These are phyloP conservation scores for Vultur gryphus DNA, from an alignment of 2,797 vertebrate genomes.

Conservation along the genomic window DNA sequence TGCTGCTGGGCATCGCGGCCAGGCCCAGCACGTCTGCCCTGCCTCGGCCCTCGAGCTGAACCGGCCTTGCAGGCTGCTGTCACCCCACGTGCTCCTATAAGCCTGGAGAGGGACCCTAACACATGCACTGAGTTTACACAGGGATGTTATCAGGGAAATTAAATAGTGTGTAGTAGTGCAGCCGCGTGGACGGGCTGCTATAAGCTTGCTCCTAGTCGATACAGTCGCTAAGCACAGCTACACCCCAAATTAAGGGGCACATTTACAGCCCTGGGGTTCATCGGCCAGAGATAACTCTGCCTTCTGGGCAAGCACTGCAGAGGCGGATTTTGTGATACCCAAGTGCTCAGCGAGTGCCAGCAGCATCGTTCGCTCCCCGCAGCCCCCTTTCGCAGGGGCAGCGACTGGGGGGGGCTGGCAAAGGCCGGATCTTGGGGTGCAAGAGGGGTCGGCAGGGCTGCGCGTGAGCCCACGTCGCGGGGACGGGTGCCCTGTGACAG, in stretches of 20 bases:
- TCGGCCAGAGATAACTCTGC: accelerated
- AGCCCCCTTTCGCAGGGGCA: accelerated
- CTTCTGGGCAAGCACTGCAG: accelerated
- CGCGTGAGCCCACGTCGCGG: accelerated
- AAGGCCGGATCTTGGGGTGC: neutral
- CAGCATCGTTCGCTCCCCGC: accelerated
- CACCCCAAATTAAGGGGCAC: neutral
- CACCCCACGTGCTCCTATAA: accelerated
- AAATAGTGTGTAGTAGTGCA: accelerated
- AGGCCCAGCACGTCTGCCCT: accelerated
- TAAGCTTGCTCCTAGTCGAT: accelerated
- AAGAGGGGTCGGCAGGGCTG: neutral
- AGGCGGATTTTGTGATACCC: neutral
- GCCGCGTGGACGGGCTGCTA: accelerated
- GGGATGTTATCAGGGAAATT: accelerated
- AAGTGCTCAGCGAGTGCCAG: neutral
- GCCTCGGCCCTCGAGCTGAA: neutral
- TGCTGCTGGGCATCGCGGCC: neutral
- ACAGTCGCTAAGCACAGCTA: accelerated
- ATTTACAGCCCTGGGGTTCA: accelerated
- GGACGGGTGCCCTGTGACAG: neutral
- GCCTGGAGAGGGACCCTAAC: accelerated
- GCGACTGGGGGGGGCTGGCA: neutral
- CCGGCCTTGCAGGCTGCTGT: neutral
- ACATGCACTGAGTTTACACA: accelerated